Conservation (phyloP, 2,797 vertebrate species). For the Chromobotia macracanthus region DNA sequence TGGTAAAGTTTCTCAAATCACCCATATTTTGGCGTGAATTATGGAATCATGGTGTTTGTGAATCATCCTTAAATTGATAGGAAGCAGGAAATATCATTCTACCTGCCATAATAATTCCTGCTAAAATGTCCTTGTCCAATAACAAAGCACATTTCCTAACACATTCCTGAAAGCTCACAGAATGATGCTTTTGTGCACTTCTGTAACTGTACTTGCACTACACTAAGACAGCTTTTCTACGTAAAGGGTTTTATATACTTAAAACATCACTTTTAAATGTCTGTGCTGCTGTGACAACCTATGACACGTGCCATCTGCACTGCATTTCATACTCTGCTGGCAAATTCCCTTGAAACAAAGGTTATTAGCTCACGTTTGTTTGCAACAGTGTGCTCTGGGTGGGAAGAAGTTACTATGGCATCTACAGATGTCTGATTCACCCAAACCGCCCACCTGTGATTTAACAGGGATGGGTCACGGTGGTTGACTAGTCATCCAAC, state of each 20-base stretch:
- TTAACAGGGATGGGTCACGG: background rate
- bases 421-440: background rate
- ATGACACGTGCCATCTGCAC: slow-evolving; percentile 22
- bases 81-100: background rate
- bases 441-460: background rate
- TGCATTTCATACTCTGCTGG: slow-evolving; percentile 8
- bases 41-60: background rate
- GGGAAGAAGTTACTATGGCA: background rate
- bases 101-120: background rate
- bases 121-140: slow-evolving; percentile 32
- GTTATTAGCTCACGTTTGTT: background rate
- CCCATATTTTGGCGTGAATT: background rate
- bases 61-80: background rate
- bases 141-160: slow-evolving; percentile 29
- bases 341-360: background rate
- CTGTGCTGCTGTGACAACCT: slow-evolving; percentile 25
- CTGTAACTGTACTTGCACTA: background rate
- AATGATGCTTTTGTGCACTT: slow-evolving; percentile 17
- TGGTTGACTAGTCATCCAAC: background rate
- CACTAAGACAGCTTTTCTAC: background rate
- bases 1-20: background rate
- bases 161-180: slow-evolving; percentile 19
- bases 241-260: too few relatives aligned
- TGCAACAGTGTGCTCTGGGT: background rate
- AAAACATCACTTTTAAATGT: slow-evolving; percentile 31